Conservation (phyloP, 2,888 invertebrate genomes). For the Galeruca laticollis region DNA sequence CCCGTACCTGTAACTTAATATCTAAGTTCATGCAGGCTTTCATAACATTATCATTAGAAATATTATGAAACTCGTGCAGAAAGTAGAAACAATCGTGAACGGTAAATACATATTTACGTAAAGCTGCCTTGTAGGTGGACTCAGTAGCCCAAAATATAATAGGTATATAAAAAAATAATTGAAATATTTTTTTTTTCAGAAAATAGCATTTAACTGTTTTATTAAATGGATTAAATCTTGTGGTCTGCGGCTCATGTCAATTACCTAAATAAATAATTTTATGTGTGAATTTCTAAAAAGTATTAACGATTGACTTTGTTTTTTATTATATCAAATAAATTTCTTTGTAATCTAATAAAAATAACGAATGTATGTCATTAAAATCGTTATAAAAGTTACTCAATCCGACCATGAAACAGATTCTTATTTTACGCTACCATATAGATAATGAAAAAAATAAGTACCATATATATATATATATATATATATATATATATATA, state of each 20-base stretch:
- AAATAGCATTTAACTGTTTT: neutral
- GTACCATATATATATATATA: too few species aligned
- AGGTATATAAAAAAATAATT: neutral
- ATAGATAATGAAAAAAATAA: neutral
- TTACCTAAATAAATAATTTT: neutral
- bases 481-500: too few species aligned
- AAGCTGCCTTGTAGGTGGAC: neutral
- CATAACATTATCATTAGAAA: too few species aligned
- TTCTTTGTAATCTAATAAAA: neutral
- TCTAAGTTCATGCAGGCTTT: too few species aligned
- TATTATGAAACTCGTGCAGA: too few species aligned
- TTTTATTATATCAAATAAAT: neutral
- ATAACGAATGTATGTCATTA: conserved; percentile 6
- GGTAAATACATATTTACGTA: too few species aligned
- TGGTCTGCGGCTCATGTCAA: neutral
- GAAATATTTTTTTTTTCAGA: neutral
- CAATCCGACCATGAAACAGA: neutral
- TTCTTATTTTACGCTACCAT: neutral
- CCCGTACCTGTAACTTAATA: too few species aligned
- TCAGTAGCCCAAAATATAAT: neutral
- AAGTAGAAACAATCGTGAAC: too few species aligned
- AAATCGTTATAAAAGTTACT: conserved; percentile 7
- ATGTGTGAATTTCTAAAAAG: neutral
- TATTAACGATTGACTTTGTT: neutral
- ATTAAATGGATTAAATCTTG: conserved; percentile 10